Evolutionary conservation across 2,113 vertebrate genomes (phyloP).

Genomic region (Delphinapterus leucas): DNA sequence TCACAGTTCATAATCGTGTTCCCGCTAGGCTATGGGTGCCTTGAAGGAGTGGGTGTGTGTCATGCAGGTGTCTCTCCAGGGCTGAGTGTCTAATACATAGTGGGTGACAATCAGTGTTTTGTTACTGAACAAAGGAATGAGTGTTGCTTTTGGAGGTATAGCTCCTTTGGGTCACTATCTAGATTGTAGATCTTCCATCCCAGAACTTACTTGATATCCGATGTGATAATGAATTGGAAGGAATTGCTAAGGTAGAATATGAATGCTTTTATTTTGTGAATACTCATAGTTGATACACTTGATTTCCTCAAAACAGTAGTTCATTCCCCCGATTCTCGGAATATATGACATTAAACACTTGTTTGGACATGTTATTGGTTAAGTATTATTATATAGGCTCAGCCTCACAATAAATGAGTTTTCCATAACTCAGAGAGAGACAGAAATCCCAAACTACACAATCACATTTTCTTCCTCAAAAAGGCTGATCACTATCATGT

Average conservation of each 20-base stretch:
- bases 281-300: neutral
- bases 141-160: neutral
- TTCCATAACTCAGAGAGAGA: neutral
- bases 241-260: neutral
- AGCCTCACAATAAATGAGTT: neutral
- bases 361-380: neutral
- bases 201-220: neutral
- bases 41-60: neutral
- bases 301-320: neutral
- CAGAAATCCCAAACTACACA: neutral
- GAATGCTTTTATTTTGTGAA: neutral
- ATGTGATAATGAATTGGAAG: neutral
- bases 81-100: neutral
- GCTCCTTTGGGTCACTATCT: neutral
- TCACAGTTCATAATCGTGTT: neutral
- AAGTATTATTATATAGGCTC: conserved; percentile 13
- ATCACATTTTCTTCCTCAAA: neutral
- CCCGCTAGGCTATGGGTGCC: neutral
- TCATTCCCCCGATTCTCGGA: neutral
- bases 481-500: neutral
- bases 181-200: neutral
- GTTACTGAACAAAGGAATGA: neutral
- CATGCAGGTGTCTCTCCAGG: neutral
- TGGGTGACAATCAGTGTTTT: neutral
- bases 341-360: neutral